Conservation (phyloP, 1,140 invertebrate genomes). For the Leptopilina boulardi region DNA sequence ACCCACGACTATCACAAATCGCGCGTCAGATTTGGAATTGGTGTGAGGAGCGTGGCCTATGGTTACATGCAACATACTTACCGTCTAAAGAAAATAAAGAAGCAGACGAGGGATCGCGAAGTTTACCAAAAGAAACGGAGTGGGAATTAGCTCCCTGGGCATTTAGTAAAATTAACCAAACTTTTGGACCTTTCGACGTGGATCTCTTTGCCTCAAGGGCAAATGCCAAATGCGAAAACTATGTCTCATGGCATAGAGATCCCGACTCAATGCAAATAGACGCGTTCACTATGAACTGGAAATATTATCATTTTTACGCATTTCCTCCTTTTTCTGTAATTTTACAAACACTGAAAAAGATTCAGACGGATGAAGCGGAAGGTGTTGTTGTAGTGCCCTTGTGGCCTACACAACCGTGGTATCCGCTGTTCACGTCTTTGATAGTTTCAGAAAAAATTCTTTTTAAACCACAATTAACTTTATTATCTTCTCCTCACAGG, state of each 20-base stretch:
- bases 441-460: not conserved
- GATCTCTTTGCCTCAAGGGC: constrained; percentile 50
- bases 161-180: constrained; percentile 46
- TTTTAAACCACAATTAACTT: not conserved
- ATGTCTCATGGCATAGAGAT: no score
- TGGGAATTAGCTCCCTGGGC: constrained; percentile 42
- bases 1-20: no score
- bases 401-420: constrained; percentile 56
- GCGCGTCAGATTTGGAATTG: constrained; percentile 42
- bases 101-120: constrained; percentile 48
- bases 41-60: no score
- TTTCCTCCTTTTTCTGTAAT: no score
- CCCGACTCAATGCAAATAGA: constrained; percentile 42
- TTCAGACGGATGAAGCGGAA: constrained; percentile 45
- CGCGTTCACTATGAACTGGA: constrained; percentile 9
- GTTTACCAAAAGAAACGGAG: constrained; percentile 45
- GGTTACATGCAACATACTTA: no score
- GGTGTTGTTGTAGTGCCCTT: constrained; percentile 60
- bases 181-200: constrained; percentile 45
- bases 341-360: no score
- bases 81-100: no score
- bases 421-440: constrained; percentile 57
- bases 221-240: no score
- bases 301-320: not conserved
- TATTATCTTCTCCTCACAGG: constrained; percentile 39